phyloP scores from a whole-genome alignment of 2,113 vertebrate genomes.

The Notothenia coriiceps region DNA sequence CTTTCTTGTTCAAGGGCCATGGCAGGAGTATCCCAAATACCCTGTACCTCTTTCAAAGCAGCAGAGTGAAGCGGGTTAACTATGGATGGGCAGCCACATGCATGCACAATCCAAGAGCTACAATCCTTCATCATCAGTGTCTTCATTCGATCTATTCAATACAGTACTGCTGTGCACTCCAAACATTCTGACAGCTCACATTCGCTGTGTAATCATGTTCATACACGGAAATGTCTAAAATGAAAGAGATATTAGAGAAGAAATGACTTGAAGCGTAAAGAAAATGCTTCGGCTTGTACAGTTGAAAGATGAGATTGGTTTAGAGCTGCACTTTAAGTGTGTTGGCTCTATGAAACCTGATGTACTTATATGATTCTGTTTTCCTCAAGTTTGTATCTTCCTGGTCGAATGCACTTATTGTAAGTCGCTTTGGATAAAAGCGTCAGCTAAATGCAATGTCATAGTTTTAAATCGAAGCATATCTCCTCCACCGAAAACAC shows the following conservation, averaged over 20 bases:
- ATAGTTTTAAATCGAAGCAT: conserved; percentile 7
- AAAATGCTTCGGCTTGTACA: conserved; percentile 17
- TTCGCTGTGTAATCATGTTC: conserved; percentile 1
- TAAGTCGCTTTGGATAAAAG: no score
- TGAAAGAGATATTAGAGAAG: background rate
- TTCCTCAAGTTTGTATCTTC: no score
- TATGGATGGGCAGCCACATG: background rate
- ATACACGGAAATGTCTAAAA: background rate
- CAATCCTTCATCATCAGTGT: conserved; percentile 2
- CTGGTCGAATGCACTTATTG: no score
- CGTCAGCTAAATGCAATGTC: no score
- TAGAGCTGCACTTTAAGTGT: conserved; percentile 8
- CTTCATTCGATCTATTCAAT: conserved; percentile 9
- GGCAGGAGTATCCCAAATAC: background rate
- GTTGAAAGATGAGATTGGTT: conserved; percentile 33
- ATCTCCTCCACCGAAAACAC: conserved; percentile 14
- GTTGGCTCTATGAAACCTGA: no score
- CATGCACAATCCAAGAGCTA: conserved; percentile 12
- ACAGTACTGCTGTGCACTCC: background rate
- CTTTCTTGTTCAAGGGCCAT: background rate
- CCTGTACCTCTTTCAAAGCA: background rate
- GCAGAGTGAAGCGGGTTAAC: background rate
- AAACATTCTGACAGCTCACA: conserved; percentile 1
- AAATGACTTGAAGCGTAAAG: background rate
- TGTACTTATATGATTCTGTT: no score